Evolutionary conservation across 2,113 vertebrate species (phyloP).

Genomic region (Rhinolophus sinicus): DNA sequence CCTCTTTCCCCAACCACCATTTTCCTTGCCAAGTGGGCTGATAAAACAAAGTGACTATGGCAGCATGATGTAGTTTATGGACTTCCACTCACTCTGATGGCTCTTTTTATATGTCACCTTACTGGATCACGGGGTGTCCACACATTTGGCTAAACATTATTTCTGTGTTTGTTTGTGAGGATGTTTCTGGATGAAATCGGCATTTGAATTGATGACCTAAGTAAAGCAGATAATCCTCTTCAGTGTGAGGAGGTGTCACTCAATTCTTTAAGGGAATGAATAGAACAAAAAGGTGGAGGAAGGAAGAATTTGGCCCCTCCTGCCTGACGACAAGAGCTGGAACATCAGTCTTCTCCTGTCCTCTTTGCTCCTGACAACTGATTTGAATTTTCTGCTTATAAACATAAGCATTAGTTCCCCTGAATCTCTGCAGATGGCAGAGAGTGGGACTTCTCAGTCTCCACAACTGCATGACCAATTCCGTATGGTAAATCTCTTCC

Average conservation of each 20-base stretch:
- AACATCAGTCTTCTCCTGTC: background rate
- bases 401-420: background rate
- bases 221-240: background rate
- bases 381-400: background rate
- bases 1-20: background rate
- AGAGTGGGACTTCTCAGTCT: background rate
- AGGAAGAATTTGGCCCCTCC: background rate
- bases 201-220: background rate
- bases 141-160: background rate
- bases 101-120: background rate
- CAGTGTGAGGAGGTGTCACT: background rate
- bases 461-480: background rate
- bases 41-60: background rate
- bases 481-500: background rate
- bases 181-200: background rate
- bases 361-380: background rate
- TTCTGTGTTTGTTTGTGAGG: background rate
- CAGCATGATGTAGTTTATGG: background rate
- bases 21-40: background rate
- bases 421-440: background rate
- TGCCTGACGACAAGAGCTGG: no score
- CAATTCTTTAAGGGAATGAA: background rate
- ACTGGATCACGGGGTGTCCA: background rate
- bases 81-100: background rate
- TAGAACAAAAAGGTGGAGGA: background rate